Evolutionary conservation across 1,140 invertebrate species (phyloP).

Genomic region (Caerostris extrusa): DNA sequence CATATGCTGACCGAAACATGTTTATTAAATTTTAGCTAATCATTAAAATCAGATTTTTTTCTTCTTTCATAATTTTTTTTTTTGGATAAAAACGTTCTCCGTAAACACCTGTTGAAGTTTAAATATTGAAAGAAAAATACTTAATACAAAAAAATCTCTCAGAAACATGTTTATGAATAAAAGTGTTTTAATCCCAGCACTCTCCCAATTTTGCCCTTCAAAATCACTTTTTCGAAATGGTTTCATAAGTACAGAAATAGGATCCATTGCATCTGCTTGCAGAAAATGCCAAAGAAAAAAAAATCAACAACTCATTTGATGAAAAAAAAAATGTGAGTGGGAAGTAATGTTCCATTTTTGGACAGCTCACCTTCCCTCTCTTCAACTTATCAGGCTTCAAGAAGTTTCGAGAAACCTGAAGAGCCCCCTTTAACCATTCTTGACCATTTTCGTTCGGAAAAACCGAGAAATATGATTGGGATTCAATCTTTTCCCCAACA

Average conservation of each 20-base stretch:
- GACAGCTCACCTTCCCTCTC: not conserved
- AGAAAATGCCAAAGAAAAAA: no score
- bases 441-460: not conserved
- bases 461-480: not conserved
- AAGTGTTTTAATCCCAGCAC: not conserved
- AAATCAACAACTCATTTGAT: not conserved
- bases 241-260: slow-evolving; percentile 18
- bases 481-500: not conserved
- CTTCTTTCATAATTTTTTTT: no score
- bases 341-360: not conserved
- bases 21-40: no score
- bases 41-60: no score
- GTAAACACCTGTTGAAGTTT: not conserved
- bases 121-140: not conserved
- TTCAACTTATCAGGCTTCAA: not conserved
- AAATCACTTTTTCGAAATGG: not conserved
- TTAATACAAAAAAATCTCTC: not conserved
- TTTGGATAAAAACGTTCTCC: no score
- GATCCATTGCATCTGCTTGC: not conserved
- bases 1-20: no score
- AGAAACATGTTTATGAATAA: not conserved
- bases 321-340: not conserved
- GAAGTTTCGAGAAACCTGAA: not conserved
- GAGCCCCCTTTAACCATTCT: not conserved
- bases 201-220: not conserved